These are phyloP conservation scores for Drosophila lacertosa DNA, from an alignment of 1,140 invertebrate genomes.

Conservation along the genomic window DNA sequence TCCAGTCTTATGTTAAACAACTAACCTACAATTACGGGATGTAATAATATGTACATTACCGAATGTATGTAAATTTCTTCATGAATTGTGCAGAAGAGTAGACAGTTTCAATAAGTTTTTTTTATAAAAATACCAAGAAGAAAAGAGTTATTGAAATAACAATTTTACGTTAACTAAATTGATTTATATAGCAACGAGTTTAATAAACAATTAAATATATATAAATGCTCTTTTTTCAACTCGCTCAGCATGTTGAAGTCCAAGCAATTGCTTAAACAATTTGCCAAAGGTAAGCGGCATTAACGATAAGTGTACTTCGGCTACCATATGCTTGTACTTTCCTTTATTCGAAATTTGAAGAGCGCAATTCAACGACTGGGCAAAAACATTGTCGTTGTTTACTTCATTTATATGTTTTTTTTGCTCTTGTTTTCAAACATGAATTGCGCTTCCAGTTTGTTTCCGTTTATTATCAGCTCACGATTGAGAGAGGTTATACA, in stretches of 20 bases:
- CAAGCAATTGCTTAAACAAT: conserved; percentile 65
- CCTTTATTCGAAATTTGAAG: background rate
- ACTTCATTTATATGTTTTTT: background rate
- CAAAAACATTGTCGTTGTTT: conserved; percentile 25
- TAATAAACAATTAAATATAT: conserved; percentile 22
- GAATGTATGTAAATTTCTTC: background rate
- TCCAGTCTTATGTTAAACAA: conserved; percentile 12
- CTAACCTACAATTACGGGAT: background rate
- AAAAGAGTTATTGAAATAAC: background rate
- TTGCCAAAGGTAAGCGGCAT: conserved; percentile 67
- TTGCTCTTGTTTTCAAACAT: conserved; percentile 13
- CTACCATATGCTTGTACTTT: background rate
- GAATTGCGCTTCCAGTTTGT: conserved; percentile 24
- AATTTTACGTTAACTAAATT: background rate
- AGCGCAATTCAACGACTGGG: conserved; percentile 35
- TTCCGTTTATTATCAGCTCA: conserved; percentile 37
- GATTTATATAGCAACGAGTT: background rate
- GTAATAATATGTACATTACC: conserved; percentile 6
- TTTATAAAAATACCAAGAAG: conserved; percentile 1
- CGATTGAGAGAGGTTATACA: no score
- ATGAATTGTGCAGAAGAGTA: background rate
- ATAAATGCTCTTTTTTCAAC: conserved; percentile 43
- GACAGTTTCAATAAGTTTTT: background rate
- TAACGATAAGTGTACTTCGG: no score
- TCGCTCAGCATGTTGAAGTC: conserved; percentile 71